phyloP scores from a whole-genome alignment of 2,113 vertebrate genomes.

The Orcinus orca region DNA sequence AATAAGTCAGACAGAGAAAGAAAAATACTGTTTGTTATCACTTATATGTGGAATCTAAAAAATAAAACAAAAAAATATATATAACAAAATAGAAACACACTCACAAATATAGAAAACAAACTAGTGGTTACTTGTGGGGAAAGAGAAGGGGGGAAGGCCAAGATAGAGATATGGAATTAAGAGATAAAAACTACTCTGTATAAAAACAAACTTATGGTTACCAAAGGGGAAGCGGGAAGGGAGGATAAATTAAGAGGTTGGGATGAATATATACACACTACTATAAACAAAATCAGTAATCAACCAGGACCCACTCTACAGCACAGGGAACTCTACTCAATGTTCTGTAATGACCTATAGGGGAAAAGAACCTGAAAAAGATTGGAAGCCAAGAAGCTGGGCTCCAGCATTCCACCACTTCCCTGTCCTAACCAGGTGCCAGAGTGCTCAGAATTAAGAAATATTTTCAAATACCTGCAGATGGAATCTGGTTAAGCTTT shows the following conservation, averaged over 20 bases:
- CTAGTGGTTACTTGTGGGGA: no score
- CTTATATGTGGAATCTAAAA: no score
- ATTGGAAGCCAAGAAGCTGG: background rate
- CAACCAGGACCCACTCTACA: background rate
- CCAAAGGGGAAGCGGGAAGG: background rate
- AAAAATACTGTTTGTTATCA: no score
- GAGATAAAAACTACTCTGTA: no score
- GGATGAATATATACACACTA: background rate
- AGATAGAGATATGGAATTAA: no score
- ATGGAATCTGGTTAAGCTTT: background rate
- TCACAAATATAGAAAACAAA: no score
- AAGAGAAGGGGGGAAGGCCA: no score
- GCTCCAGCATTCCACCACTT: rapidly evolving
- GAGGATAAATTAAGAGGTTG: background rate
- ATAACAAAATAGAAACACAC: no score
- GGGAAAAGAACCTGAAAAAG: background rate
- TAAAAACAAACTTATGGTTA: background rate
- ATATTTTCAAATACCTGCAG: background rate
- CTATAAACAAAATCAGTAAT: background rate
- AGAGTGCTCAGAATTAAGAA: background rate
- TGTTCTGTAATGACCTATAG: background rate
- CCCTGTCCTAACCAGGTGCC: background rate
- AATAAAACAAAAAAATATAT: no score
- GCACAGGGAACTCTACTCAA: background rate
- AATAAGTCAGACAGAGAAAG: no score